Base-by-base conservation (phyloP, 2,113 vertebrate species). In the Lipotes vexillifer region DNA sequence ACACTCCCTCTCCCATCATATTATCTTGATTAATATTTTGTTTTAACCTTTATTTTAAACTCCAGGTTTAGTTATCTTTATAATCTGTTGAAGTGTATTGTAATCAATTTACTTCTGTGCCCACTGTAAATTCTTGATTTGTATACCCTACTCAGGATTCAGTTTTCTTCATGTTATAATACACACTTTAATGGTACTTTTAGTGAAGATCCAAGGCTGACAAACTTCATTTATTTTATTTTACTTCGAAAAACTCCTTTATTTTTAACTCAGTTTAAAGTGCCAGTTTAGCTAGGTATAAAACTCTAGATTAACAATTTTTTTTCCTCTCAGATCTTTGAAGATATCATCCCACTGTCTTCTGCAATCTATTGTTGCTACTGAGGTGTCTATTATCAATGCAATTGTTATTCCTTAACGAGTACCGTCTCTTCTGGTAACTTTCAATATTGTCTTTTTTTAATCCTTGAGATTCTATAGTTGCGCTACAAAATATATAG, bases 31-130 rank as follows among this genome's bases (percentile, higher is more conserved):
- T 94, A 80, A n/a, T 80, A 44, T 87, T 87, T 91, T 95, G 31
- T 83, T 55, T 90, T 80, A 93, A 81, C 0, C 36, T 83, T 78
- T 90, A 69, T 83, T 88, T 84, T 89, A 93, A 95, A 66, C 36
- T 84, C 38, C 18, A 52, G 13, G 44, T 59, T 63, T 75, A 91
- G 17, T 80, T 72, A 65, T 88, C 81, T 89, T 88, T 92, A 55
- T 71, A 83, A 44, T 52, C 57, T 84, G 33, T 63, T 88, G 41
- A 94, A 96, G 33, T 59, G 29, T 8, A 85, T 71, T 94, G 94
- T 94, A 92, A 77, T 63, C 18, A 71, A 38, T 57, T 77, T 88
- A 91, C 71, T 95, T 96, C 27, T 95, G 6, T 78, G 69, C 31
- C 5, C 52, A 75, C 49, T 83, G 44, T 61, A 44, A 71, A 72